Base-by-base conservation (phyloP, 2,888 invertebrate species). In the Ennomos erosarius region DNA sequence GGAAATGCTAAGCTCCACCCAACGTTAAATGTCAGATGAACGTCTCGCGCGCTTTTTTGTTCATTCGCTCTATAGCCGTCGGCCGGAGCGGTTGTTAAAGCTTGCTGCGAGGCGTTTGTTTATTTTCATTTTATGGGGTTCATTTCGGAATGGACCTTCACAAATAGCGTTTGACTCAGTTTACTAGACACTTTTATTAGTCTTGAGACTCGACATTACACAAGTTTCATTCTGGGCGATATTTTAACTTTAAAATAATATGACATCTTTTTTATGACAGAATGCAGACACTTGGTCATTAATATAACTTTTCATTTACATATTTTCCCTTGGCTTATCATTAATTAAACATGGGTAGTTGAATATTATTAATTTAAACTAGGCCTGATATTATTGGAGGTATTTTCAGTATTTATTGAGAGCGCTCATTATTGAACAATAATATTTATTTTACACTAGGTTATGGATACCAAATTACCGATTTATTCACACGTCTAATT, bases 1-100 rank as follows among this genome's bases (percentile, higher is more conserved):
- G 90, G 84, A 73, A 73, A 74, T 69, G 71, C 73, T 63, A 77
- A 74, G 86, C 88, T 76, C 88, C 88, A 81, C 88, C 88, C 89
- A 76, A 62, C 76, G 78, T 81, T 78, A 67, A 75, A 71, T 85
- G 89, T 85, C 87, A 86, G 90, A 90, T 90, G 85, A 88, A 73
- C 73, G 85, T 88, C 88, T 80, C 79, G 73, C 63, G 70, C 65
- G 76, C 78, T 84, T 85, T 88, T 90, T 88, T 86, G 85, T 71
- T 89, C 90, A 90, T 84, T 90, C 90, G 79, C 80, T 76, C 80
- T 67, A 76, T 83, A 86, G 76, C 81, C 72, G 78, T 69, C 74
- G 86, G 74, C 76, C 80, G 59, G 80, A 74, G 73, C 78, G 78
- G 57, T 53, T 70, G 12, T 64, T 50, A 13, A 33, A 59, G 55